Evolutionary conservation across 2,888 invertebrate species (phyloP).

Genomic region (Lissonota sp.): DNA sequence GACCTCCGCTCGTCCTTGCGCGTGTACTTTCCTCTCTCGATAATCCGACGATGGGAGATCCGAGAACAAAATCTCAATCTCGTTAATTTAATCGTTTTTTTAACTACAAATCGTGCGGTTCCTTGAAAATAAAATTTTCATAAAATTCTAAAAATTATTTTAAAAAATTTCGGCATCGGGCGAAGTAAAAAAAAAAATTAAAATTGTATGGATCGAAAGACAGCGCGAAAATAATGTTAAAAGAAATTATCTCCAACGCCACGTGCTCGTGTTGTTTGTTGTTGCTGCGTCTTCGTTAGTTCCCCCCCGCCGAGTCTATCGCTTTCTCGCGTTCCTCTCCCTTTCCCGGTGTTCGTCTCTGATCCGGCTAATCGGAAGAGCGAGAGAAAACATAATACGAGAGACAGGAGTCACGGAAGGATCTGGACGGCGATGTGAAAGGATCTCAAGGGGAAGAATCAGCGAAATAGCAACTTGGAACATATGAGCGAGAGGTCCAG

Average conservation of each 20-base stretch:
- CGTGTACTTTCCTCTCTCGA: background rate
- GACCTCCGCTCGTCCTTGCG: slow-evolving; percentile 62
- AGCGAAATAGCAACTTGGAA: background rate
- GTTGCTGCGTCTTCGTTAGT: slow-evolving; percentile 76
- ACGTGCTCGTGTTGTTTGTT: slow-evolving; percentile 79
- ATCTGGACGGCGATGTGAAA: background rate
- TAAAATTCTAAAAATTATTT: no score
- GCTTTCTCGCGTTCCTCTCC: slow-evolving; percentile 33
- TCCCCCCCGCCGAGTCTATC: slow-evolving; percentile 54
- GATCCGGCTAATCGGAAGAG: background rate
- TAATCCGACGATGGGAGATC: background rate
- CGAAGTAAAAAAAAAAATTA: background rate
- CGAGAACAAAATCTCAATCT: no score
- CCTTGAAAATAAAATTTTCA: no score
- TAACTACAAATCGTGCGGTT: no score
- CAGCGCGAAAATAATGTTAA: background rate
- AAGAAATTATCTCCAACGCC: slow-evolving; percentile 50
- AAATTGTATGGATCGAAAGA: background rate
- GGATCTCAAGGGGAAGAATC: slow-evolving; percentile 8
- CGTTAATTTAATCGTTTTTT: no score
- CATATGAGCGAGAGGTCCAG: background rate
- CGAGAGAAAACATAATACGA: background rate
- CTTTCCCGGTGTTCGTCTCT: background rate
- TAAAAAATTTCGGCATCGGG: no score
- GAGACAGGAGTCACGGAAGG: background rate